Evolutionary conservation across 2,113 vertebrate genomes (phyloP).

Genomic region (Prochilodus magdalenae): DNA sequence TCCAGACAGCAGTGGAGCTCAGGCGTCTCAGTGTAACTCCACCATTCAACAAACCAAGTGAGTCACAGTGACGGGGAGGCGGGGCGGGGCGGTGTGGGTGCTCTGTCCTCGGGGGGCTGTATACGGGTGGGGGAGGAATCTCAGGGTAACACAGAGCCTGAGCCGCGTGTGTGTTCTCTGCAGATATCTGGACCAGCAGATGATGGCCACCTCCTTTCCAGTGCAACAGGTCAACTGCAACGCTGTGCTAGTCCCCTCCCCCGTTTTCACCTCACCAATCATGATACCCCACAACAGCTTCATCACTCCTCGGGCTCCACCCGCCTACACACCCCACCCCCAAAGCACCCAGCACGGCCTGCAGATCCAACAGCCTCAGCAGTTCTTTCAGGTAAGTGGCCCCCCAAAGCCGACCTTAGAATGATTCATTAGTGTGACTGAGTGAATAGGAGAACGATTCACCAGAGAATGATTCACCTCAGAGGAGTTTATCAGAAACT

Average conservation of each 20-base stretch:
- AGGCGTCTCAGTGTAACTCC: slow-evolving; percentile 77
- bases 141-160: too few species aligned
- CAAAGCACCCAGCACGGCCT: slow-evolving; percentile 67
- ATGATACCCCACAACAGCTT: slow-evolving; percentile 77
- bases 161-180: slow-evolving; percentile 35
- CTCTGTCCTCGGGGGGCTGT: too few species aligned
- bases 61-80: slow-evolving; percentile 30
- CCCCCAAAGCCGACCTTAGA: neutral
- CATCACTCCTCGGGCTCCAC: slow-evolving; percentile 71
- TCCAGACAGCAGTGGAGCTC: slow-evolving; percentile 70
- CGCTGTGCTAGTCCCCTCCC: slow-evolving; percentile 69
- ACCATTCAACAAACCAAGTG: slow-evolving; percentile 76
- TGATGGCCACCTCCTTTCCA: slow-evolving; percentile 69
- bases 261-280: slow-evolving; percentile 77
- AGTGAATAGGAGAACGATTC: too few species aligned
- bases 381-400: slow-evolving; percentile 80
- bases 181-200: slow-evolving; percentile 84
- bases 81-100: too few species aligned
- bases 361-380: slow-evolving; percentile 77
- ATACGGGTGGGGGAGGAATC: too few species aligned
- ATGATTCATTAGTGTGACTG: neutral
- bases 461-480: neutral
- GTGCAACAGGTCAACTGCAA: slow-evolving; percentile 76
- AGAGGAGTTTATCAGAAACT: too few species aligned
- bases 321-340: slow-evolving; percentile 74